These are phyloP conservation scores for Catonia carolina DNA, from an alignment of 2,888 invertebrate species.

Conservation along the genomic window DNA sequence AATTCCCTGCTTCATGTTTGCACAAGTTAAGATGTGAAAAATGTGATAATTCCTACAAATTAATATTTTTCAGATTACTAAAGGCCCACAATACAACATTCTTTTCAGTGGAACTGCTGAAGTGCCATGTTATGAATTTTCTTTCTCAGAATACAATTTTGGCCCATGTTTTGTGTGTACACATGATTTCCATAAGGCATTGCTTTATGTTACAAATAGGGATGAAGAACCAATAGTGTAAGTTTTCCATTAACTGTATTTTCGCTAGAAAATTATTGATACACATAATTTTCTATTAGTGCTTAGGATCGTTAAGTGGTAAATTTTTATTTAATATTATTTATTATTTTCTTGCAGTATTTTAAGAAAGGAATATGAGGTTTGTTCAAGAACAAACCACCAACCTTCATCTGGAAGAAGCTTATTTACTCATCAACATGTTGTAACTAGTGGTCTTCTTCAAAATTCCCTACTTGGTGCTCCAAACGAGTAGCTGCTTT, in stretches of 20 bases:
- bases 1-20: no score
- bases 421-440: no score
- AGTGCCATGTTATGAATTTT: not conserved
- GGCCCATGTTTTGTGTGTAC: not conserved
- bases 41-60: no score
- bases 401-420: no score
- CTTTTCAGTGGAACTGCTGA: not conserved
- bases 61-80: not conserved
- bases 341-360: no score
- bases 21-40: no score
- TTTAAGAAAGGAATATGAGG: no score
- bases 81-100: not conserved
- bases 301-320: not conserved
- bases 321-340: not conserved
- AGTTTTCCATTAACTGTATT: not conserved
- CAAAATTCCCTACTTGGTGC: no score
- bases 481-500: no score
- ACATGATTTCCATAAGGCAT: not conserved
- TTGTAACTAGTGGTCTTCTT: no score
- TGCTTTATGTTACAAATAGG: not conserved
- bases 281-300: not conserved
- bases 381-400: no score
- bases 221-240: not conserved
- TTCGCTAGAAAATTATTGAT: no score
- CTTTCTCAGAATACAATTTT: conserved; percentile 2